Conservation (phyloP, 2,797 vertebrate species). For the Cyclura pinguis region DNA sequence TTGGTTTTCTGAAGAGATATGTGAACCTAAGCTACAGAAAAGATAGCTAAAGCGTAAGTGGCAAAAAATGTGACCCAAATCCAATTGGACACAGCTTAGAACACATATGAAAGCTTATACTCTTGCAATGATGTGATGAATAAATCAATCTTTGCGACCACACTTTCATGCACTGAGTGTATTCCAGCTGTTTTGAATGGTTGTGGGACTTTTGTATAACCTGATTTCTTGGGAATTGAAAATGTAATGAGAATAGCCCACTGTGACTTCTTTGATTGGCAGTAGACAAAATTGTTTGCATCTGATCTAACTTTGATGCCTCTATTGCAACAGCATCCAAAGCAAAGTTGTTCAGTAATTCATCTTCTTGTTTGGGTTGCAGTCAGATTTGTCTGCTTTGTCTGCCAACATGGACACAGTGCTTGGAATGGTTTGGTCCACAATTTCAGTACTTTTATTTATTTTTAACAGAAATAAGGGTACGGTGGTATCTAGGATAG, state of each 20-base stretch:
- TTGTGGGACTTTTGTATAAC: neutral
- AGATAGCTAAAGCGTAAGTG: neutral
- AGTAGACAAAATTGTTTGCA: neutral
- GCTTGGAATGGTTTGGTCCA: neutral
- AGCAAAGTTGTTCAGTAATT: neutral
- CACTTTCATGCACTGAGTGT: neutral
- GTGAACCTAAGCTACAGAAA: neutral
- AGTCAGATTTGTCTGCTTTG: neutral
- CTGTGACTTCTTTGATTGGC: conserved; percentile 4
- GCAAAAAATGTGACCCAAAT: neutral
- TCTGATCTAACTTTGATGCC: neutral
- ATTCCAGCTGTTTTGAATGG: neutral
- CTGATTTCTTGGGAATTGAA: neutral
- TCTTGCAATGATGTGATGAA: neutral
- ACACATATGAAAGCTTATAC: neutral
- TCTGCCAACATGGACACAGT: neutral
- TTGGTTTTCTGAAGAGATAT: neutral
- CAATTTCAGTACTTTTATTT: neutral
- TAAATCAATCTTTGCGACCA: neutral
- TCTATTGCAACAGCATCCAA: neutral
- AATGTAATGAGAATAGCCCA: neutral
- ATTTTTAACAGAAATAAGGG: too few relatives aligned
- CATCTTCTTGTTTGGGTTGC: neutral
- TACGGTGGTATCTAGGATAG: neutral
- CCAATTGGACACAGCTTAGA: neutral